phyloP scores from a whole-genome alignment of 2,797 vertebrate genomes.

The Melanotaenia trifasciata region DNA sequence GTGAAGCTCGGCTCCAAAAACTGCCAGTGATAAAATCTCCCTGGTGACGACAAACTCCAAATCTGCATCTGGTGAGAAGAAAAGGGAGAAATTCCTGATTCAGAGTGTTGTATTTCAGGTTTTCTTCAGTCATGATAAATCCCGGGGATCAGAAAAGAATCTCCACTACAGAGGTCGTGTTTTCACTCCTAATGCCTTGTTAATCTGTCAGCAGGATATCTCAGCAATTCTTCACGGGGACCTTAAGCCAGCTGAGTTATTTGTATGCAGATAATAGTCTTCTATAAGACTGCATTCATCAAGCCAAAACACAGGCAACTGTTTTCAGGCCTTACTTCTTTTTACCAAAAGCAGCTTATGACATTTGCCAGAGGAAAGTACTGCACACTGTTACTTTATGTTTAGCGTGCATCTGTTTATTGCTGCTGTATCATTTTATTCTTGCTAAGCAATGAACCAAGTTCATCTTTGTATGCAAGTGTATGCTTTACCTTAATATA shows the following conservation, averaged over 20 bases:
- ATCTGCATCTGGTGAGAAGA: conserved; percentile 63
- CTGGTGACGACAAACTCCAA: conserved; percentile 80
- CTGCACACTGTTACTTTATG: not conserved
- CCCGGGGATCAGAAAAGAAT: not conserved
- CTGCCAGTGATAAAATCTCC: conserved; percentile 71
- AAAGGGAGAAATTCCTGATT: not conserved
- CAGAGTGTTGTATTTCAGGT: conserved; percentile 15
- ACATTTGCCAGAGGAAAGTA: conserved; percentile 9
- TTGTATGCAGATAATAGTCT: conserved; percentile 60
- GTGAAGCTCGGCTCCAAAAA: conserved; percentile 82
- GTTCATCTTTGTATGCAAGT: not conserved
- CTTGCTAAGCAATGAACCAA: not conserved
- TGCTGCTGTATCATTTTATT: not conserved
- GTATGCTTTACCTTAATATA: not conserved
- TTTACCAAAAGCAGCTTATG: not conserved
- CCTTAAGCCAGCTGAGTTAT: conserved; percentile 57
- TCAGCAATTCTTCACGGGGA: conserved; percentile 21
- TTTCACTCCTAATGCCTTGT: conserved; percentile 43
- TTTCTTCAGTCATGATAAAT: conserved; percentile 6
- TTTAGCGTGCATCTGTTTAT: not conserved
- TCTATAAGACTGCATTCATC: conserved; percentile 40
- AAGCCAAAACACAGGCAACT: conserved; percentile 18
- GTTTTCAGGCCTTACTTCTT: conserved; percentile 18
- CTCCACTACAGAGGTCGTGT: conserved; percentile 28
- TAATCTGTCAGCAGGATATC: conserved; percentile 65